These are phyloP conservation scores for Numenius arquata DNA, from an alignment of 2,113 vertebrate genomes.

Conservation along the genomic window DNA sequence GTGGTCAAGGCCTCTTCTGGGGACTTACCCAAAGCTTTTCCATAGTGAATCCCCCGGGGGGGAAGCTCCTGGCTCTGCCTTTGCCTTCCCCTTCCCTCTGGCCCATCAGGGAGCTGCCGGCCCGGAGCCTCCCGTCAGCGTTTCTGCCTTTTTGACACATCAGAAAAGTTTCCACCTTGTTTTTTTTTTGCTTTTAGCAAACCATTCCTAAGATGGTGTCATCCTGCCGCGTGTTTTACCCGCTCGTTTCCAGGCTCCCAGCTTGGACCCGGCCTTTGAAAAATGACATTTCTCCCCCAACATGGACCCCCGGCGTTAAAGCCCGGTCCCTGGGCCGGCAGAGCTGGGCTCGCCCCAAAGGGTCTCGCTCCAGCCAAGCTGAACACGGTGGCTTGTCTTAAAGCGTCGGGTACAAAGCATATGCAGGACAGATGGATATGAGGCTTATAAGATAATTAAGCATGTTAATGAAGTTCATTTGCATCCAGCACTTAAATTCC, in stretches of 20 bases:
- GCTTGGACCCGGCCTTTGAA: background rate
- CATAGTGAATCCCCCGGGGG: fast-evolving
- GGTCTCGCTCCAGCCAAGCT: background rate
- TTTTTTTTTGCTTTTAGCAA: background rate
- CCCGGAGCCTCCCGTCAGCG: fast-evolving
- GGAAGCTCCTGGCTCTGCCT: background rate
- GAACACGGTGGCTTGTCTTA: background rate
- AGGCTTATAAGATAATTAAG: conserved; percentile 35
- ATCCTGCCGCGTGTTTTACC: background rate
- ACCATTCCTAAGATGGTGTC: fast-evolving
- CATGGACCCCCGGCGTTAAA: fast-evolving
- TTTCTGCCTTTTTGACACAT: background rate
- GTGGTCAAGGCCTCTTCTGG: too few species aligned
- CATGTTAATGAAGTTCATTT: conserved; percentile 44
- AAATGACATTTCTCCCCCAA: background rate
- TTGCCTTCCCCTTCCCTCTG: background rate
- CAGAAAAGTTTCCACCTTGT: background rate
- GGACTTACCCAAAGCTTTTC: background rate
- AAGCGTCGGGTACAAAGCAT: background rate
- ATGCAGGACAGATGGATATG: conserved; percentile 26
- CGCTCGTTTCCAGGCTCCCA: background rate
- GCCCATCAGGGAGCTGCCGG: background rate
- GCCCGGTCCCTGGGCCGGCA: background rate
- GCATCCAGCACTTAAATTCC: conserved; percentile 41
- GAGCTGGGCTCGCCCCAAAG: background rate